Evolutionary conservation across 64 coral and sea anemone genomes (phyloP).

Genomic region (Dendronephthya gigantea): DNA sequence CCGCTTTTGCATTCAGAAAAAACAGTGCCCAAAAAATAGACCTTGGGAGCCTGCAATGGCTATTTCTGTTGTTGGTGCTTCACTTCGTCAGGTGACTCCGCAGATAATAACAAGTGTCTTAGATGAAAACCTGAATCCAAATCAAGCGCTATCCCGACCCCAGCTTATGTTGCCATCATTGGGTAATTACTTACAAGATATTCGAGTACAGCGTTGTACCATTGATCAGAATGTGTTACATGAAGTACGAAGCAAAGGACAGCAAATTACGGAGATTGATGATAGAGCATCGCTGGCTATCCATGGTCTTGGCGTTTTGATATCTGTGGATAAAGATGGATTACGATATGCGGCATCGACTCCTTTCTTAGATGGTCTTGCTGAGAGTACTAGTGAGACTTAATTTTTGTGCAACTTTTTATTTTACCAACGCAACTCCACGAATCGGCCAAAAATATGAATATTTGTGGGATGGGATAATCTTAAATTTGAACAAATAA

Average conservation of each 20-base stretch:
- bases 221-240: slow-evolving; percentile 35
- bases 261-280: slow-evolving; percentile 51
- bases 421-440: too few relatives aligned
- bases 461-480: too few relatives aligned
- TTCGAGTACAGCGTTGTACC: slow-evolving; percentile 45
- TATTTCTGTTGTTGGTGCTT: slow-evolving; percentile 56
- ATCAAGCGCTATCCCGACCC: slow-evolving; percentile 51
- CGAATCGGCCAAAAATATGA: too few relatives aligned
- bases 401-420: too few relatives aligned
- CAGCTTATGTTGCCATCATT: slow-evolving; percentile 42
- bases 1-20: slow-evolving; percentile 34
- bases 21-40: not conserved
- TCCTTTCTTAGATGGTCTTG: slow-evolving; percentile 43
- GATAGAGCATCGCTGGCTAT: slow-evolving; percentile 23
- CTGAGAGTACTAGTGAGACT: slow-evolving; percentile 38
- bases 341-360: slow-evolving; percentile 52
- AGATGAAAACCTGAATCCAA: slow-evolving; percentile 52
- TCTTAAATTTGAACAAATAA: too few relatives aligned
- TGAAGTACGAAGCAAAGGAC: slow-evolving; percentile 50
- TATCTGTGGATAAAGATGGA: slow-evolving; percentile 47
- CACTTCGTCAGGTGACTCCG: slow-evolving; percentile 23
- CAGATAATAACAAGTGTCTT: slow-evolving; percentile 51
- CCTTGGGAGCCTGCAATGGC: slow-evolving; percentile 44
- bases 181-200: slow-evolving; percentile 43
- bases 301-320: slow-evolving; percentile 49